Evolutionary conservation across 2,797 vertebrate genomes (phyloP), one percentile per base, ranked within the genome.

Genomic region (Etheostoma perlongum): DNA sequence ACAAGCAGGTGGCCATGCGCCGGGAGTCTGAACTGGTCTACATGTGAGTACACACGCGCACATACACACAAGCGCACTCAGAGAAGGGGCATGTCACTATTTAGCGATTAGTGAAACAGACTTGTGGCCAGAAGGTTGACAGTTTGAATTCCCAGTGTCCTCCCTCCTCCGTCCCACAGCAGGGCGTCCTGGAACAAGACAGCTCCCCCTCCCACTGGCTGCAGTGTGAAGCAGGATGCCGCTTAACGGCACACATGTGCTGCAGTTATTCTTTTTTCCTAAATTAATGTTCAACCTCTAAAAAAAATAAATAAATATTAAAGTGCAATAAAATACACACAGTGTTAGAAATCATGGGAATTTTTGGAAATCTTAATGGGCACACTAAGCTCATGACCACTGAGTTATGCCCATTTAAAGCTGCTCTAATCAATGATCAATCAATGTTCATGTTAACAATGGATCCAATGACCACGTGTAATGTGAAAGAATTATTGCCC

Each of bases 21-120:
- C 94, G 96, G 40, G 98, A 99, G 78, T 99, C 97, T 0, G 98
- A 99, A 82, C 95, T 99, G 69, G 97, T 98, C 92, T 97, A 99
- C 94, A 95, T 97, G 98, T 99, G 89, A 96, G 97, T 90, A 55
- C 4, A 60, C 55, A 55, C 77, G 61, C 66, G 57, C 61, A 62
- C 75, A 18, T 71, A 69, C 27, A 30, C 40, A 49, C 36, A 61
- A 60, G 69, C 69, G 30, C 75, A 59, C 75, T 52, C 15, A 59
- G 27, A 46, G 54, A 82, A 52, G 72, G 78, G 78, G 51, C 79
- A 66, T 68, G 75, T 62, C 81, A 82, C 85, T 80, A 71, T 90
- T 85, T 74, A 83, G 79, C 46, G 75, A 84, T 89, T 73, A 88
- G 80, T 55, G 76, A 80, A 74, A 90, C 92, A 93, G 89, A 91